These are phyloP conservation scores for Myathropa florea DNA, from an alignment of 2,888 invertebrate genomes.

Conservation along the genomic window DNA sequence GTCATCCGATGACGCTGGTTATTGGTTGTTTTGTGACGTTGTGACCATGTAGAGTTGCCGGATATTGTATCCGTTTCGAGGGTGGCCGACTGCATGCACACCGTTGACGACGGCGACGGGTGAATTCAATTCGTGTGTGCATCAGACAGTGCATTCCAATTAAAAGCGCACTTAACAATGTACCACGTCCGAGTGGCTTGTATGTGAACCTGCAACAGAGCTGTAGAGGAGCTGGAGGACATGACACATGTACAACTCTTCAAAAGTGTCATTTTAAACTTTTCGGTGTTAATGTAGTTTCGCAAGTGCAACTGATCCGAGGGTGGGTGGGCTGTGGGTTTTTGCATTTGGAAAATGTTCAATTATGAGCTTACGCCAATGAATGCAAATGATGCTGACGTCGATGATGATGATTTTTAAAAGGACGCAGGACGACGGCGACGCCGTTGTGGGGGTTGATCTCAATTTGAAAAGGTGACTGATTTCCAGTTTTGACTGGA, in stretches of 20 bases:
- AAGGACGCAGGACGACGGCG: background rate
- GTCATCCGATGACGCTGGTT: constrained; percentile 43
- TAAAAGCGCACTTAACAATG: constrained; percentile 68
- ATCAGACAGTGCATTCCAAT: constrained; percentile 69
- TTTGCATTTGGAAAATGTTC: constrained; percentile 31
- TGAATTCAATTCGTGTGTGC: constrained; percentile 65
- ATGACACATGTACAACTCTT: constrained; percentile 66
- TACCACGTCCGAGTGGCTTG: constrained; percentile 54
- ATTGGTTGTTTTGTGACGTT: constrained; percentile 48
- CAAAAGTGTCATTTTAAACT: constrained; percentile 69
- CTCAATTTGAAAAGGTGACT: background rate
- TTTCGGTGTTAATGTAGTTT: constrained; percentile 55
- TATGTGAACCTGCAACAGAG: constrained; percentile 9
- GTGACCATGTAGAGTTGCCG: constrained; percentile 17
- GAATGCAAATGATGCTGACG: constrained; percentile 24
- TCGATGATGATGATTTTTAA: background rate
- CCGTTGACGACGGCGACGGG: background rate
- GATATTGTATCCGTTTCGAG: constrained; percentile 64
- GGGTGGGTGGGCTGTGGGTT: background rate
- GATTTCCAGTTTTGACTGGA: background rate
- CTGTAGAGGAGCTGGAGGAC: constrained; percentile 29
- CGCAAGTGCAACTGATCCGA: background rate
- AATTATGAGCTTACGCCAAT: constrained; percentile 15
- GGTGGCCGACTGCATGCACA: background rate
- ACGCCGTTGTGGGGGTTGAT: background rate